These are phyloP conservation scores for Pangasius djambal DNA, from an alignment of 2,797 vertebrate genomes.

Conservation along the genomic window DNA sequence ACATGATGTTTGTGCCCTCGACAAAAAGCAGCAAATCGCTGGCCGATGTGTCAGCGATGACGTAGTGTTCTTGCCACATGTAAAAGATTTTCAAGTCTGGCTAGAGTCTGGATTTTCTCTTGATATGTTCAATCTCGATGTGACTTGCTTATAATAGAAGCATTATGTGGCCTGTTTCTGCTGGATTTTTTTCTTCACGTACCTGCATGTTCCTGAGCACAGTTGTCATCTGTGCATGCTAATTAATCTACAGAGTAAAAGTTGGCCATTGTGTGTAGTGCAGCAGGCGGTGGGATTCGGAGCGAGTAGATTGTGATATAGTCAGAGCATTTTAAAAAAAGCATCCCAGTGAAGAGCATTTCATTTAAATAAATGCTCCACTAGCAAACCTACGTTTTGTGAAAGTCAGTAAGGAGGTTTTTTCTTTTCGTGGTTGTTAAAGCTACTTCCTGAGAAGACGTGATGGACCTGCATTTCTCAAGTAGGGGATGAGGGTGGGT, in stretches of 20 bases:
- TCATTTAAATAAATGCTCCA: background rate
- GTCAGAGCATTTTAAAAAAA: background rate
- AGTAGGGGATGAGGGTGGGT: background rate
- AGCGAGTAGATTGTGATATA: background rate
- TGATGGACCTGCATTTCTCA: background rate
- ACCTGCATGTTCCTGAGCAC: background rate
- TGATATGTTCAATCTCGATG: background rate
- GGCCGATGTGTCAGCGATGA: background rate
- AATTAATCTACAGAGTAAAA: background rate
- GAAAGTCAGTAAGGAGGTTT: background rate
- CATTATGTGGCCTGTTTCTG: background rate
- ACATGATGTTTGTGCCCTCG: background rate
- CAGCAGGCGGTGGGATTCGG: background rate
- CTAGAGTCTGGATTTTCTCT: background rate
- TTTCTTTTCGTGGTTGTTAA: background rate
- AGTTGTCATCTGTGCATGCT: background rate
- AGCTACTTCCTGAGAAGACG: background rate
- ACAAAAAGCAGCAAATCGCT: background rate
- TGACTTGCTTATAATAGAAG: background rate
- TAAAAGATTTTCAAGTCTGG: background rate
- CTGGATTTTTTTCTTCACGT: background rate
- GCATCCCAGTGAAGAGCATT: background rate
- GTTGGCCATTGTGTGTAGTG: background rate
- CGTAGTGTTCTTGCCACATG: background rate
- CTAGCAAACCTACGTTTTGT: background rate